phyloP scores from a whole-genome alignment of 2,797 vertebrate genomes.

The Artibeus lituratus region DNA sequence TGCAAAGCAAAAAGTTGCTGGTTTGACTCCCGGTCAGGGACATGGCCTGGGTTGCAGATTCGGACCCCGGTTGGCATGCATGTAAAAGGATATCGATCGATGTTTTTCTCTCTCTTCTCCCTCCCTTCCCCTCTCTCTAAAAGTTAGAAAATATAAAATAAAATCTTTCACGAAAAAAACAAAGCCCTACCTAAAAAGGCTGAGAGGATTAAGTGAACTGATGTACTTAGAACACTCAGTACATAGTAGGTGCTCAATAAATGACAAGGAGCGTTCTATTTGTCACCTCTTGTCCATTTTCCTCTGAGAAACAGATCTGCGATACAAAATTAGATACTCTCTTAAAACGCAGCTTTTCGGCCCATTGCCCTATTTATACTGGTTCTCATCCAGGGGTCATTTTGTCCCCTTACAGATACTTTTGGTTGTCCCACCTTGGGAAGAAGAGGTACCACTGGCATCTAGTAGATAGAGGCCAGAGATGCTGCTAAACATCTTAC shows the following conservation, averaged over 20 bases:
- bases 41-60: neutral
- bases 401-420: neutral
- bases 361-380: neutral
- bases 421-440: neutral
- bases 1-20: neutral
- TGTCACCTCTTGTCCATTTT: neutral
- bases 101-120: neutral
- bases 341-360: neutral
- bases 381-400: neutral
- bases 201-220: neutral
- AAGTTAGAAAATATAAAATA: too few species aligned
- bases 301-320: neutral
- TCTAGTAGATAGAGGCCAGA: neutral
- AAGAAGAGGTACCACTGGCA: neutral
- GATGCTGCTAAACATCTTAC: neutral
- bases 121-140: neutral
- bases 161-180: neutral
- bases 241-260: neutral
- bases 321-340: neutral
- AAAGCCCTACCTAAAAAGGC: neutral
- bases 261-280: neutral
- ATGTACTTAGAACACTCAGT: neutral
- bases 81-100: neutral
- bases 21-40: neutral
- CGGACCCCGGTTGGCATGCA: neutral